Conservation (phyloP, 2,113 vertebrate species). For the Halcyon malimbica region DNA sequence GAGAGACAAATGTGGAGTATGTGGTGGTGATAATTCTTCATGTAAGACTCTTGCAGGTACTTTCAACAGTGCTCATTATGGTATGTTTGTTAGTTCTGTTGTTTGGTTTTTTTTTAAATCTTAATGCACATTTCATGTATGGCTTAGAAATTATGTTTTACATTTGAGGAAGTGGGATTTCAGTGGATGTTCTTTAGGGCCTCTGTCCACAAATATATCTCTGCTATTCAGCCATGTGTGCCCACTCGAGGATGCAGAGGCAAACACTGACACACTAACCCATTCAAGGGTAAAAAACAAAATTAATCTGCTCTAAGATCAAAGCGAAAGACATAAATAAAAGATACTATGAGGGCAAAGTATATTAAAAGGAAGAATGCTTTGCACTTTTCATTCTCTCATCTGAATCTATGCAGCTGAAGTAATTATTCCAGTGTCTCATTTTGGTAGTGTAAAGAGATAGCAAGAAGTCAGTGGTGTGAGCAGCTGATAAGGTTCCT, state of each 20-base stretch:
- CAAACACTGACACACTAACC: neutral
- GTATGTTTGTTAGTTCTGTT: constrained; percentile 71
- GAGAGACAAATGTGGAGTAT: constrained; percentile 95
- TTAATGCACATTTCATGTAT: neutral
- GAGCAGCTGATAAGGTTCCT: neutral
- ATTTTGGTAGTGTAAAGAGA: neutral
- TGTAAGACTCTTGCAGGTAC: constrained; percentile 90
- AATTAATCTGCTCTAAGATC: neutral
- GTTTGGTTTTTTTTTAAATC: neutral
- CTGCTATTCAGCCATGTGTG: neutral
- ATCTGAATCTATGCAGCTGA: neutral
- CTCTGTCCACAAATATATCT: neutral
- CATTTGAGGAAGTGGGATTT: neutral
- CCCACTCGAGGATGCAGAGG: neutral
- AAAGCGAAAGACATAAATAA: neutral
- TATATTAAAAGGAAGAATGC: neutral
- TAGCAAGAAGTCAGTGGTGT: neutral
- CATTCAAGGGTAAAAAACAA: neutral
- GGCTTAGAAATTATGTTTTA: neutral
- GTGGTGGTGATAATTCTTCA: constrained; percentile 94
- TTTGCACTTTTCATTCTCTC: neutral
- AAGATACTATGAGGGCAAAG: neutral
- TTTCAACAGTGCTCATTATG: constrained; percentile 93
- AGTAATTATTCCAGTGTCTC: neutral
- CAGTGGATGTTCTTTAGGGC: neutral